Evolutionary conservation across 2,113 vertebrate species (phyloP).

Genomic region (Gobius niger): DNA sequence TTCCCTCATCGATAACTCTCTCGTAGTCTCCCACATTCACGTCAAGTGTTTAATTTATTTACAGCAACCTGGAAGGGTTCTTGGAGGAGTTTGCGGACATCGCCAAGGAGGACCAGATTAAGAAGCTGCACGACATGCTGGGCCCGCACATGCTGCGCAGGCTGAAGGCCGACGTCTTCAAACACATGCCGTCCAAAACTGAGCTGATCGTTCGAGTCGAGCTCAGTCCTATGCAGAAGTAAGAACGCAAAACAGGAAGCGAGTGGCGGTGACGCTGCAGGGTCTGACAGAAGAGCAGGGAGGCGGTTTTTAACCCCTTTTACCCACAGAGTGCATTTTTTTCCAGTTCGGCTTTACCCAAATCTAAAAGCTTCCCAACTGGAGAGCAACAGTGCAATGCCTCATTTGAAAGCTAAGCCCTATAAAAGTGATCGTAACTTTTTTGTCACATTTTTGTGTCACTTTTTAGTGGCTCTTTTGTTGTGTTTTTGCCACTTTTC

Average conservation of each 20-base stretch:
- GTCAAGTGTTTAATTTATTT: constrained; percentile 1
- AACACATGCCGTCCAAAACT: constrained; percentile 98
- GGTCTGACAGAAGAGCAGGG: too few relatives aligned
- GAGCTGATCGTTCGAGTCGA: constrained; percentile 96
- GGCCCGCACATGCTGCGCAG: constrained; percentile 96
- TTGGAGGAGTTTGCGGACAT: constrained; percentile 98
- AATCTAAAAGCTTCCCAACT: not conserved
- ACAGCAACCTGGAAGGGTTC: constrained; percentile 95
- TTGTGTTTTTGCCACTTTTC: too few relatives aligned
- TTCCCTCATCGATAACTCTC: not conserved
- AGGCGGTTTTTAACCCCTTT: too few relatives aligned
- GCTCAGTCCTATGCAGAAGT: constrained; percentile 98
- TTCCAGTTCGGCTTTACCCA: not conserved
- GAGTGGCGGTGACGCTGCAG: too few relatives aligned
- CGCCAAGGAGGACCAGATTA: constrained; percentile 98
- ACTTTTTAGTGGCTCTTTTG: too few relatives aligned
- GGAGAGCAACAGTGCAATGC: too few relatives aligned
- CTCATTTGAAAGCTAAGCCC: too few relatives aligned
- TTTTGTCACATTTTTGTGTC: too few relatives aligned
- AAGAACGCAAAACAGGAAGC: constrained; percentile 41
- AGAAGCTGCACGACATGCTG: constrained; percentile 97
- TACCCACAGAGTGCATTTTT: not conserved
- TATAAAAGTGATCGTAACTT: too few relatives aligned
- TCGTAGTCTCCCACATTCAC: not conserved
- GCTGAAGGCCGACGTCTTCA: constrained; percentile 97